Evolutionary conservation across 2,888 invertebrate species (phyloP), one percentile per base, ranked within the genome.

Genomic region (Polydrusus tereticollis): DNA sequence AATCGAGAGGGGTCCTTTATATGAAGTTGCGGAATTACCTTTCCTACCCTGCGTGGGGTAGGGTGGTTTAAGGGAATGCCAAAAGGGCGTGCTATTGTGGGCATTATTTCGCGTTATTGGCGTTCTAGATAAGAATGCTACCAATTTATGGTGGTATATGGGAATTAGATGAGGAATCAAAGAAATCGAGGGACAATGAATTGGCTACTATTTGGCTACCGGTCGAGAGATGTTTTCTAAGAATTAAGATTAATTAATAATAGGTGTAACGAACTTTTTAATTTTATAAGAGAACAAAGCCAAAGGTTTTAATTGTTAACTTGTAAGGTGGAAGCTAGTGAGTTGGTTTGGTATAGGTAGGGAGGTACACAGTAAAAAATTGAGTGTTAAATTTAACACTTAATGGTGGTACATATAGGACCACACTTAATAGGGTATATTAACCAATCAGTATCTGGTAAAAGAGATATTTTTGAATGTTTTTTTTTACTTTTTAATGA

Each of bases 1-100:
- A 52, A 66, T 71, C 60, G 36, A 45, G 52, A 58, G 71, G 70
- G 64, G 36, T 70, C 38, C 23, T 38, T 52, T 64, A 64, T 50
- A 38, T 1, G n/a, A 52, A 64, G 16, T 47, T 64, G 64, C 57
- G 58, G 18, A 58, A 57, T 63, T 43, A 16, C 21, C 59, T 29
- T 55, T 20, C 21, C 14, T 26, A 29, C 70, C 16, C 70, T 47
- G 57, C 58, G 63, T 70, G 70, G 70, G 70, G 70, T 62, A 23
- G 26, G 20, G n/a, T n/a, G 21, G 14, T 23, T 43, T 57, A 8
- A 67, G 16, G 45, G 21, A 47, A 29, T 60, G 60, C 18, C 60
- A 50, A 38, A 64, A 52, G 18, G 63, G 21, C 41, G 18, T 21
- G 20, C 43, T 55, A 52, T 65, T 65, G 16, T 29, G 52, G 0